Evolutionary conservation across 2,113 vertebrate genomes (phyloP), one percentile per base, ranked within the genome.

Genomic region (Limnothrissa miodon): DNA sequence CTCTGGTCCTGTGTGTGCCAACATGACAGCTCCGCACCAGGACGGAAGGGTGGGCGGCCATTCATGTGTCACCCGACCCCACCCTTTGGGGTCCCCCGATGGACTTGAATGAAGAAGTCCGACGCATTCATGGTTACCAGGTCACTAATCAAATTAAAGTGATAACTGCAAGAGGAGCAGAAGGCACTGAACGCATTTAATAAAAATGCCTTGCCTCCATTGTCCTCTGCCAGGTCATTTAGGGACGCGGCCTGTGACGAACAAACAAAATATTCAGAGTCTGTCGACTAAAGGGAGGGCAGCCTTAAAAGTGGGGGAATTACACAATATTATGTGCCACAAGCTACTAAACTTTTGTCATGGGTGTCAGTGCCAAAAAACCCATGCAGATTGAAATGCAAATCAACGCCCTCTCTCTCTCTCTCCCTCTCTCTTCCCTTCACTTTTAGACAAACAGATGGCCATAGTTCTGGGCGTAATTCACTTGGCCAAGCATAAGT

Each of bases 101-200:
- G 87, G 91, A 92, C 90, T 88, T 88, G 89, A 91, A 93, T 87
- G 88, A 91, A 92, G 90, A 90, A 91, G 88, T 89, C 91, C 87
- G 81, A 81, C 87, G 85, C 91, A 91, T 89, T 90, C 91, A 92
- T 85, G 83, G 91, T 90, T 90, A 91, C 90, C 87, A 92, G 92
- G 92, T 94, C 93, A 94, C 92, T 92, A 94, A 95, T 93, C 91
- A 91, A 93, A 95, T 95, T 91, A 95, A 88, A 85, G 86, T 90
- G 91, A 94, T 92, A 90, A 89, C 88, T 78, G 87, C 82, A 82
- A 81, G 90, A 87, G 87, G 51, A 56, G 85, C 86, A 86, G 88
- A 82, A 88, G 87, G 90, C 89, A 93, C 91, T 86, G 91, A 92
- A 93, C 93, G 92, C 85, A 89, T 93, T 92, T 91, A 89, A 89